These are phyloP conservation scores for Lemur catta DNA, from an alignment of 2,797 vertebrate species.

Conservation along the genomic window DNA sequence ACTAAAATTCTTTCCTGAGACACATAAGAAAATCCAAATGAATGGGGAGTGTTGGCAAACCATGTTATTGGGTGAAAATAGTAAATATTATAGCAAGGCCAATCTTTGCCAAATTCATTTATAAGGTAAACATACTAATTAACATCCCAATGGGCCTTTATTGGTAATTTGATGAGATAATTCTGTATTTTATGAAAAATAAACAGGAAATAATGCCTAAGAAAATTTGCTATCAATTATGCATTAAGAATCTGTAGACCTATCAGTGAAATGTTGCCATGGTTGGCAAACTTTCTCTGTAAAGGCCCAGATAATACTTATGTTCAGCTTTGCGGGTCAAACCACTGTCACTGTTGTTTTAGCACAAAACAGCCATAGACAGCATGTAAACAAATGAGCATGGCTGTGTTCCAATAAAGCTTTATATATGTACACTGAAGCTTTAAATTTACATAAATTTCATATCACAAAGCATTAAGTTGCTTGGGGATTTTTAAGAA, in stretches of 20 bases:
- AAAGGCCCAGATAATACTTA: background rate
- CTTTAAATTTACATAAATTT: background rate
- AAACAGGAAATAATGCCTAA: background rate
- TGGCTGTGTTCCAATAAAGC: background rate
- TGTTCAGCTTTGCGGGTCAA: background rate
- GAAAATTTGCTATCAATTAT: background rate
- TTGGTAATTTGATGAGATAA: background rate
- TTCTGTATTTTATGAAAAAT: background rate
- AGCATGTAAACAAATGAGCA: background rate
- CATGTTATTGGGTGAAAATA: background rate
- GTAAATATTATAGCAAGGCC: background rate
- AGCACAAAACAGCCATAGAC: background rate
- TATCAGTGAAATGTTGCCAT: too few relatives aligned
- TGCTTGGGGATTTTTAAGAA: background rate
- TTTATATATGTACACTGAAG: background rate
- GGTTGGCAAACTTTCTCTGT: accelerated
- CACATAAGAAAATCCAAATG: background rate
- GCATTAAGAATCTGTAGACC: background rate
- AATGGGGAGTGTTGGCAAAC: background rate
- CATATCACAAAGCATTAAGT: background rate
- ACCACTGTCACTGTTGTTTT: background rate
- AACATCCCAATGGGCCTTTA: background rate
- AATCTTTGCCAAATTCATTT: background rate
- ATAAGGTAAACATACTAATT: background rate
- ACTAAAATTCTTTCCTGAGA: background rate